Evolutionary conservation across 2,888 invertebrate species (phyloP), one percentile per base, ranked within the genome.

Genomic region (Melanotus villosus): DNA sequence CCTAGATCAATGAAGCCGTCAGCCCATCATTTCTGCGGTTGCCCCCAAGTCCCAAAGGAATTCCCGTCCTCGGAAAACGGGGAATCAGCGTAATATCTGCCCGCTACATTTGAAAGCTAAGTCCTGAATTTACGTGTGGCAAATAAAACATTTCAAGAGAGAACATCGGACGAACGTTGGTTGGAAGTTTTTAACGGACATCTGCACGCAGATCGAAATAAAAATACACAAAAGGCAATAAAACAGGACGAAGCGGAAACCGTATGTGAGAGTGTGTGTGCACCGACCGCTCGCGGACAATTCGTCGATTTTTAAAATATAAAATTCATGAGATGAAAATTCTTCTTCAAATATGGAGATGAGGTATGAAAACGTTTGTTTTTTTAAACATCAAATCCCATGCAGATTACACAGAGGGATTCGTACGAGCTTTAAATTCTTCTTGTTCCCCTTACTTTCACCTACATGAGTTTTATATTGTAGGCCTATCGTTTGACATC

Each of bases 51-150:
- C 52, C 52, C 52, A 1, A 32, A 23, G 52, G 52, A 52, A 32
- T 52, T 52, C 52, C 10, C 52, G 52, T 52, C 32, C 7, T 14
- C 52, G 16, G 23, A 23, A 47, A 47, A 43, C 43, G 21, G 26
- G 18, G 52, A 32, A 52, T 52, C 52, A 52, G 23, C 52, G 52
- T 52, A 52, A 52, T 52, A 52, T 52, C 52, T 52, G 52, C 52
- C 32, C 52, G 16, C 32, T 32, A 52, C 52, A 52, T 52, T 52
- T 52, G 32, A 32, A 52, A 52, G 52, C 32, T 32, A 52, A 52
- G 52, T 30, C 16, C 52, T 5, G 30, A 18, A 32, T 47, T 47
- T 47, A 47, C 47, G 47, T 47, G 47, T 10, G 23, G 47, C 47
- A 47, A 47, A 47, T 47, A 47, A 21, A 47, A 12, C 30, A 52